These are phyloP conservation scores for Formicarius rufipectus DNA, from an alignment of 2,113 vertebrate genomes.

Conservation along the genomic window DNA sequence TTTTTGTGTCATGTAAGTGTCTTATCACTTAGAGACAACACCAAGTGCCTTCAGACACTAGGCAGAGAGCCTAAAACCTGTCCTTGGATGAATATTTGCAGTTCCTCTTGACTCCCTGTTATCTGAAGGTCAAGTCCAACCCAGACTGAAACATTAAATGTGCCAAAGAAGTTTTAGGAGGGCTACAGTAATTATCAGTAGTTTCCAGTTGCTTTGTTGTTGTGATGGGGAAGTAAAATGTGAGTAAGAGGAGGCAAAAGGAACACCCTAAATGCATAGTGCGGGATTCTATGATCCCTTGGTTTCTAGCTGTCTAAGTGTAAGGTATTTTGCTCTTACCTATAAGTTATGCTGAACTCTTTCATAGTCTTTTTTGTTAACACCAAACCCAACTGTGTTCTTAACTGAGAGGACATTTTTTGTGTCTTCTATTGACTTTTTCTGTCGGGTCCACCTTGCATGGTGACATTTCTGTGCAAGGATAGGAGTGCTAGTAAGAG, in stretches of 20 bases:
- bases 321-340: background rate
- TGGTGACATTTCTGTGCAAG: background rate
- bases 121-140: constrained; percentile 37
- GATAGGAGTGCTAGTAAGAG: background rate
- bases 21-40: constrained; percentile 47
- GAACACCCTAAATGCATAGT: background rate
- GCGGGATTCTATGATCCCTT: background rate
- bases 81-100: constrained; percentile 33
- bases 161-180: constrained; percentile 1
- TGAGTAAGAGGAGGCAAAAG: background rate
- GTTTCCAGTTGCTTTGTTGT: background rate
- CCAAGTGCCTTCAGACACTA: constrained; percentile 13
- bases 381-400: background rate
- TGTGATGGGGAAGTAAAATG: background rate
- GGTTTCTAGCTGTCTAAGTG: background rate
- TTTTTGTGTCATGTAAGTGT: constrained; percentile 4
- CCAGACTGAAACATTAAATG: background rate
- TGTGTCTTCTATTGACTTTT: background rate
- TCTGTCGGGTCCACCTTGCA: background rate
- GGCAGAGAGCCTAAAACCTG: constrained; percentile 44
- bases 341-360: background rate
- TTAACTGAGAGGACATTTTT: background rate
- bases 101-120: constrained; percentile 27
- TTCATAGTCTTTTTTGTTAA: background rate
- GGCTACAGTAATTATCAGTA: background rate